Percentiles rank a stretch among this genome's conserved stretches.
Conservation (phyloP, 2,113 vertebrate species). For the Riparia riparia region DNA sequence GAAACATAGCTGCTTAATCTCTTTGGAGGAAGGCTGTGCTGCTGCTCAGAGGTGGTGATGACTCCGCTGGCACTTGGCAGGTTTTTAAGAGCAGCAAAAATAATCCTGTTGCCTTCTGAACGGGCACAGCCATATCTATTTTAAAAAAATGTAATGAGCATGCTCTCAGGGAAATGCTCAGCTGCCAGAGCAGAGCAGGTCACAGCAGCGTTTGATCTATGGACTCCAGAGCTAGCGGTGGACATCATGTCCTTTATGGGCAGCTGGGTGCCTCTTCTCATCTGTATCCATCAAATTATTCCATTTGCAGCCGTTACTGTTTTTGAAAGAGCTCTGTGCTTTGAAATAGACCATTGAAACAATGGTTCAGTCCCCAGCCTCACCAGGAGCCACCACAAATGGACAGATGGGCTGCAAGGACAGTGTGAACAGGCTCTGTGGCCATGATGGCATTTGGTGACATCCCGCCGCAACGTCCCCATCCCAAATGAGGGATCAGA, state of each 20-base stretch:
- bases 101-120: background rate
- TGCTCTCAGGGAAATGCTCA: background rate
- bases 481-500: background rate
- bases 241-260: background rate
- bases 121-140: background rate
- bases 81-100: background rate
- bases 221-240: background rate
- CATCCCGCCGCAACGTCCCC: background rate
- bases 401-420: background rate
- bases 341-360: background rate
- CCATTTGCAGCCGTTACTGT: background rate
- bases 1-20: background rate
- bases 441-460: background rate
- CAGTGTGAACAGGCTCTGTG: background rate
- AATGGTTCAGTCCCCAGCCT: background rate
- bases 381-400: background rate
- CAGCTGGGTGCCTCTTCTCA: background rate
- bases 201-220: background rate
- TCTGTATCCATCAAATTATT: background rate
- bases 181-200: background rate
- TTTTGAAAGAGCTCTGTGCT: background rate
- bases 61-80: background rate
- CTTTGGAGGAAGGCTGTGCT: background rate
- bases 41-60: background rate
- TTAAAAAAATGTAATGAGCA: background rate